Evolutionary conservation across 2,113 vertebrate genomes (phyloP), one percentile per base, ranked within the genome.

Genomic region (Girardinichthys multiradiatus): DNA sequence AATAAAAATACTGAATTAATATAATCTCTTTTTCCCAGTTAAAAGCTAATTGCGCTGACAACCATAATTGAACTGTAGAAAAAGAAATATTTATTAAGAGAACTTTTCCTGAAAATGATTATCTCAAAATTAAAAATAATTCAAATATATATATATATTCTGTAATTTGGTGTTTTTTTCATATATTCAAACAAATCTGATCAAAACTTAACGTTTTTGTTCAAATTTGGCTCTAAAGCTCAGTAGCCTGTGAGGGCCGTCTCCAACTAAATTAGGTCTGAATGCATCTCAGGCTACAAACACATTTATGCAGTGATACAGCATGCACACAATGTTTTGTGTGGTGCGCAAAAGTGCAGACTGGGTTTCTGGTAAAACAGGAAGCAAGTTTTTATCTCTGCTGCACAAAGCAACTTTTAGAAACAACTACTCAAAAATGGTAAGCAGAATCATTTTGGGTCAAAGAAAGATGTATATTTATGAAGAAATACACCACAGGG

Each of bases 291-390:
- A 70, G 72, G 58, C 76, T 70, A 51, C 1, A 33, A 57, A 24
- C 8, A 1, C 60, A 63, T 79, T 84, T 87, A 57, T 77, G 79
- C 42, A 81, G 69, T 57, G 58, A 73, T 68, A 51, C 27, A 57
- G 59, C 62, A 59, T 37, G 33, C 76, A 72, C 78, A 82, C 30
- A 57, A 12, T 77, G 71, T 75, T 67, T 81, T 68, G 0, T 81
- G 75, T 68, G 81, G 82, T 72, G 51, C 30, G 75, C 82, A 85
- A 76, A n/a, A 70, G 77, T 81, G 74, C 76, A 85, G 70, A 80
- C 80, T 75, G 17, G 54, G 70, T 82, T 89, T 89, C 86, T 90
- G 83, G 59, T 77, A 70, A 91, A 92, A 93, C 91, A 91, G 90
- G 90, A 91, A 89, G 89, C 68, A 65, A 31, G 81, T 42, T 82